phyloP scores from a whole-genome alignment of 2,797 vertebrate species.

The Helostoma temminkii region DNA sequence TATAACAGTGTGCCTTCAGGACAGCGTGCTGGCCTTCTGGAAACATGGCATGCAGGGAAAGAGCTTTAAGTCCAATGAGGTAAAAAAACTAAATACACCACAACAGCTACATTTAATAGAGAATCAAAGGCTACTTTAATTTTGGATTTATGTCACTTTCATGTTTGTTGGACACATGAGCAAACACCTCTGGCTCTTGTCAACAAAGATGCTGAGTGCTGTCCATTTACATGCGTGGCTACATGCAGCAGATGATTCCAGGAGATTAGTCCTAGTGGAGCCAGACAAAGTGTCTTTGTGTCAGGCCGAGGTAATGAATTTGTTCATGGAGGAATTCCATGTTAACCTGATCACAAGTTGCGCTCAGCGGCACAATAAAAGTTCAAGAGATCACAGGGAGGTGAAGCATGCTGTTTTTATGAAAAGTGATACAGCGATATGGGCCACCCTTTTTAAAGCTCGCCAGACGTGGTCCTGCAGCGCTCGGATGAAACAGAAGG shows the following conservation, averaged over 20 bases:
- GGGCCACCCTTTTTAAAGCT: conserved; percentile 51
- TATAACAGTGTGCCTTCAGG: conserved; percentile 95
- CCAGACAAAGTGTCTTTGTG: conserved; percentile 54
- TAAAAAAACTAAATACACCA: conserved; percentile 64
- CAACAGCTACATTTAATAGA: not conserved
- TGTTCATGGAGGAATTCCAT: conserved; percentile 50
- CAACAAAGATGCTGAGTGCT: conserved; percentile 35
- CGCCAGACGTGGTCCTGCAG: conserved; percentile 42
- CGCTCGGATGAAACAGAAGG: conserved; percentile 49
- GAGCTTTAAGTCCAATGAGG: conserved; percentile 98
- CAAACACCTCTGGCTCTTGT: conserved; percentile 28
- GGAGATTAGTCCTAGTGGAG: conserved; percentile 53
- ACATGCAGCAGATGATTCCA: conserved; percentile 40
- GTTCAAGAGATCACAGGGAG: conserved; percentile 78
- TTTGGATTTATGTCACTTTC: conserved; percentile 10
- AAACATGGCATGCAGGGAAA: conserved; percentile 99
- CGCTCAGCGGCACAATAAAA: conserved; percentile 63
- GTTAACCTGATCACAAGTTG: conserved; percentile 68
- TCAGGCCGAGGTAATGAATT: conserved; percentile 61
- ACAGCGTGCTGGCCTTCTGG: conserved; percentile 99
- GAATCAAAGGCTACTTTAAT: too few relatives aligned
- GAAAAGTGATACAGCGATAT: conserved; percentile 74
- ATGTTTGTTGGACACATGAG: conserved; percentile 34
- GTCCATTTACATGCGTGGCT: conserved; percentile 10
- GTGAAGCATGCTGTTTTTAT: conserved; percentile 79